Conservation (phyloP, 92 coral and sea anemone species). For the Epizoanthus fatuus region DNA sequence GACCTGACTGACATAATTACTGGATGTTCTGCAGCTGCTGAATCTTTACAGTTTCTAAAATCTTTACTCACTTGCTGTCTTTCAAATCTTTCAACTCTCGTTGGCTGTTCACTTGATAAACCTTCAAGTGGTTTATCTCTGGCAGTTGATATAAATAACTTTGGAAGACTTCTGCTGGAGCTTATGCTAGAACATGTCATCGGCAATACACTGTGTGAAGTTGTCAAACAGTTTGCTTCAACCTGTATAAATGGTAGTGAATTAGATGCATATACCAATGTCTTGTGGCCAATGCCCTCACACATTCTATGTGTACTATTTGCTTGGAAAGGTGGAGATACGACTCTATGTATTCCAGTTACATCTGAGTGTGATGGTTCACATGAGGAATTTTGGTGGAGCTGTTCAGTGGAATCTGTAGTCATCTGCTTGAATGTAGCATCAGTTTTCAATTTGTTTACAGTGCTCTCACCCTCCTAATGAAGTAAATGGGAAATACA, state of each 20-base stretch:
- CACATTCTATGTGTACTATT: neutral
- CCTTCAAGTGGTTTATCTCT: neutral
- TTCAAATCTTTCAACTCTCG: neutral
- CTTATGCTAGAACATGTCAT: neutral
- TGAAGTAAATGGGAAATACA: neutral
- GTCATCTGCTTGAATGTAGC: neutral
- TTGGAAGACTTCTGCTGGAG: neutral
- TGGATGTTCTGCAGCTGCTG: neutral
- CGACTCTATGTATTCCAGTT: neutral
- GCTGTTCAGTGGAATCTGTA: neutral
- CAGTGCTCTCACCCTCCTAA: constrained; percentile 9
- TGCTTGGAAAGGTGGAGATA: neutral
- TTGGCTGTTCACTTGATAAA: neutral
- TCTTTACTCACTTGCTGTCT: neutral
- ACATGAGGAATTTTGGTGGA: neutral
- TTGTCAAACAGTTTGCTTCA: neutral
- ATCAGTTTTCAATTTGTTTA: neutral
- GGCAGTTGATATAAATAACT: neutral
- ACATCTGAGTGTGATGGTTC: neutral
- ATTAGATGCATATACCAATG: neutral
- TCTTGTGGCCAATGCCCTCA: neutral
- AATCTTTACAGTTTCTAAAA: neutral
- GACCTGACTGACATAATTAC: neutral
- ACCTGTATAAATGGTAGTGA: neutral
- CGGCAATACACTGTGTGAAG: neutral